Base-by-base conservation (phyloP, 2,797 vertebrate genomes). In the Tolypeutes matacus region DNA sequence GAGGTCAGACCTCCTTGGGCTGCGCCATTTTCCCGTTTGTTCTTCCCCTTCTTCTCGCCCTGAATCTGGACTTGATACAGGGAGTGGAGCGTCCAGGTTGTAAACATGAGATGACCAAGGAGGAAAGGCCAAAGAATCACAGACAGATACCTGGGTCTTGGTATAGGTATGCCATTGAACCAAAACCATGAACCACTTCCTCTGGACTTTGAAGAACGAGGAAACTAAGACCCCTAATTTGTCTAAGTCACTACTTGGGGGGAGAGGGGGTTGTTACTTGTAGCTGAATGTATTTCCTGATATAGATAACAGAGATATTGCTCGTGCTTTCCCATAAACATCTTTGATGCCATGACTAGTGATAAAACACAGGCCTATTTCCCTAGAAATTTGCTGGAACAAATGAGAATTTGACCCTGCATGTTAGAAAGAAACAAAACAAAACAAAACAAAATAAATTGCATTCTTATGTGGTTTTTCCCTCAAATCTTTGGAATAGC, bases 301-400 rank as follows among this genome's bases (percentile, higher is more conserved):
- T 34, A 39, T 8, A 64, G 46, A 81, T n/a, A 75, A n/a, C n/a
- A 34, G 29, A 23, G 42, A 70, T 9, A n/a, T 58, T 51, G 34
- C 8, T 60, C 29, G 8, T 80, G 80, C 42, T 92, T 85, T 88
- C 70, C 46, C 65, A 15, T 69, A 69, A 89, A 80, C 65, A 91
- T 65, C 58, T 86, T 53, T 29, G 20, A 46, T 75, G 62, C 51
- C 60, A 29, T 62, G 69, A 34, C 69, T 49, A 62, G 31, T 49
- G 23, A 75, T 51, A 90, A 85, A 82, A 95, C 75, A 60, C 23
- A 53, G 78, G 82, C n/a, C 18, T 46, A 51, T 39, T 67, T 94
- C 72, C 46, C 27, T 56, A 49, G n/a, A 51, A 85, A 94, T 62
- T 49, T 69, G 34, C 20, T 67, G 64, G 49, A 58, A 42, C 27